Evolutionary conservation across 2,888 invertebrate species (phyloP), one percentile per base, ranked within the genome.

Genomic region (Rotaria socialis): DNA sequence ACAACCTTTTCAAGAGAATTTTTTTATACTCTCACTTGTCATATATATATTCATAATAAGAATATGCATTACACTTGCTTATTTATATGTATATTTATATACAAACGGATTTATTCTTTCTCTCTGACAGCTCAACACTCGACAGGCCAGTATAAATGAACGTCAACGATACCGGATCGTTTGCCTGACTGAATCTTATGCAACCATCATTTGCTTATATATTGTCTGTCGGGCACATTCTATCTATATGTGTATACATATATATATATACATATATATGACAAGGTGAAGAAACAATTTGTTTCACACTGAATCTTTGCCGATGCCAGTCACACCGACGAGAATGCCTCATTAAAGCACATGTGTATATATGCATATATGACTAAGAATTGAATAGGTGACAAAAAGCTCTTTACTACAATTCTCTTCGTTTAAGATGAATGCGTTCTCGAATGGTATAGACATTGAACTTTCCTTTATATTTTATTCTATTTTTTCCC

Each of bases 281-380:
- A 67, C 67, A 67, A 67, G 67, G 67, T 67, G 67, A 67, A 67
- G 67, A 67, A 67, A 67, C 67, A 67, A 67, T 35, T 67, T 67
- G 67, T 67, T 67, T 19, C 67, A 67, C 27, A 67, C 67, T 67
- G 19, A 67, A 35, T 35, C 35, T 35, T 67, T 19, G 19, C 4
- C 35, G 14, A 14, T 67, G 4, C 27, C 35, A 67, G 67, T 27
- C 67, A 67, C 27, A 67, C 35, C 5, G 8, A 27, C 35, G 35
- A 35, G 16, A 67, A 67, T 67, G 67, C 67, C 14, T 67, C 67
- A 67, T 67, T 67, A 67, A 67, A 67, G 16, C 35, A 67, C 19
- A 35, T 67, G 67, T 67, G 19, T n/a, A n/a, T n/a, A n/a, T n/a
- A n/a, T n/a, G n/a, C n/a, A n/a, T 1, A 35, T 67, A 14, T 67